Evolutionary conservation across 2,797 vertebrate species (phyloP), one percentile per base, ranked within the genome.

Genomic region (Triplophysa yarkandensis): DNA sequence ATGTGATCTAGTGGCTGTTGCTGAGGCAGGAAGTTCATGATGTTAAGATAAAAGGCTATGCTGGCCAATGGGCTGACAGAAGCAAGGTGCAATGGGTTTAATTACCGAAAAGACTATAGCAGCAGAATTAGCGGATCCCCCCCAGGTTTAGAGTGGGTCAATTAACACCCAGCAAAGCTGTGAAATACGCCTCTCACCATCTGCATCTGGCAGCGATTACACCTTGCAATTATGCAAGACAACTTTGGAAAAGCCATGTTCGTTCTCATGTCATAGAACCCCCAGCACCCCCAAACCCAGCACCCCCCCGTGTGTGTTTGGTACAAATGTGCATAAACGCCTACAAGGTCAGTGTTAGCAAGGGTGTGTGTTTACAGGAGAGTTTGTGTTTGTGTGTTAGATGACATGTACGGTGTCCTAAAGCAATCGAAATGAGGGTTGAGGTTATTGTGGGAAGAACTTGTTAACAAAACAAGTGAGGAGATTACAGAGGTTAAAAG

Each of bases 151-250:
- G 58, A 71, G 64, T 63, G 66, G 82, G 70, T 71, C 76, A 80
- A 77, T 79, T 82, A 79, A 52, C 62, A 58, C 46, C 25, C 25
- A 2, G 13, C 68, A 65, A 70, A 78, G 76, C 54, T 6, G 62
- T 65, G 76, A 34, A 14, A 79, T 85, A 80, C 68, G 80, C 65
- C 75, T 77, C 48, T 23, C 81, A 83, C 82, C 82, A 68, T 46
- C 71, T 83, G 77, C 82, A 74, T 75, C 77, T 80, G 58, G 62
- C 69, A 65, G 50, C 27, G 36, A 34, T 74, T 74, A 74, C 62
- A 74, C 71, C 71, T 74, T 57, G 88, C 86, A 86, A 86, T 91
- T 85, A 82, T 86, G 54, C 58, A 61, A 81, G 83, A 77, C 80
- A 36, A 81, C 80, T 63, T 81, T 80, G 57, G 23, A 44, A 46